These are phyloP conservation scores for Bombus polaris DNA, from an alignment of 1,140 invertebrate species.

Conservation along the genomic window DNA sequence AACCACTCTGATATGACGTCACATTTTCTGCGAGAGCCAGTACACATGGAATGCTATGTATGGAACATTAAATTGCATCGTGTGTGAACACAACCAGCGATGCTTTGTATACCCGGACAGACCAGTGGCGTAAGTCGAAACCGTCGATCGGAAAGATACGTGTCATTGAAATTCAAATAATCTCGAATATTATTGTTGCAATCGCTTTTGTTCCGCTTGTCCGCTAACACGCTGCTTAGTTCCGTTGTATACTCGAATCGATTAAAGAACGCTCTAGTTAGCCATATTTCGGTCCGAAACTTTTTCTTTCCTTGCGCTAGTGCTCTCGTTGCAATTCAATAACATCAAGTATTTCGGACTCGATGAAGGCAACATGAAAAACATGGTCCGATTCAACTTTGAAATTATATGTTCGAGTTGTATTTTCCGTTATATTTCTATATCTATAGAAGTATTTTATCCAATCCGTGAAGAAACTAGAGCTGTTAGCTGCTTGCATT, in stretches of 20 bases:
- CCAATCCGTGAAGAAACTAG: no score
- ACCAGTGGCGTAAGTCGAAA: constrained; percentile 12
- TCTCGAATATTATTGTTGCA: constrained; percentile 15
- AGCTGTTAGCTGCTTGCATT: no score
- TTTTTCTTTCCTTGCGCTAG: not conserved
- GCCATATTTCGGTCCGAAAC: not conserved
- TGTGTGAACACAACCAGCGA: constrained; percentile 21
- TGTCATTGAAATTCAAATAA: constrained; percentile 30
- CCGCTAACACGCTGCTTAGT: constrained; percentile 1
- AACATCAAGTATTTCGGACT: not conserved
- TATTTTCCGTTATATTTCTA: no score
- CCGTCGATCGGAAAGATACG: constrained; percentile 18
- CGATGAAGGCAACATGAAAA: no score
- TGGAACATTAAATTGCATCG: constrained; percentile 19
- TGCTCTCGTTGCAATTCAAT: not conserved
- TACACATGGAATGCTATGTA: constrained; percentile 9
- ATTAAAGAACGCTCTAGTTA: not conserved
- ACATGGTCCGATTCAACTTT: not conserved
- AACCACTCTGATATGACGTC: constrained; percentile 42
- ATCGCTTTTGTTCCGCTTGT: constrained; percentile 5
- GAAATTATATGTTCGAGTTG: no score
- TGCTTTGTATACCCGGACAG: constrained; percentile 1
- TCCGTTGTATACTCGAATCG: not conserved
- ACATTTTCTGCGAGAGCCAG: constrained; percentile 26
- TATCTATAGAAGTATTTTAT: no score